These are phyloP conservation scores for Phylloscopus collybita DNA, from an alignment of 2,797 vertebrate genomes.

Conservation along the genomic window DNA sequence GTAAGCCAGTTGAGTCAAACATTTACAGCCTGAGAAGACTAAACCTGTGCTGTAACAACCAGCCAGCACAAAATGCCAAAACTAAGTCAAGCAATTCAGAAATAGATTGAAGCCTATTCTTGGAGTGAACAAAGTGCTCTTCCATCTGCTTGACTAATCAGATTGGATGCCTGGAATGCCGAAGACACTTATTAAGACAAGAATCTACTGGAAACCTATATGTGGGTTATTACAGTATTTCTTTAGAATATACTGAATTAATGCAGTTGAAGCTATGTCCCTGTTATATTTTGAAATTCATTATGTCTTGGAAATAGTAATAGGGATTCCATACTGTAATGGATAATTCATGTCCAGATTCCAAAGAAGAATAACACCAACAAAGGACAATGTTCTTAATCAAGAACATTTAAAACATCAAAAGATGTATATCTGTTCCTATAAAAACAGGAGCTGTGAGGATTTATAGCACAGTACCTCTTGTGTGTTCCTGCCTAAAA, in stretches of 20 bases:
- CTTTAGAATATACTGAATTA: not conserved
- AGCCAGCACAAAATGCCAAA: not conserved
- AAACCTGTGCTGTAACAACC: not conserved
- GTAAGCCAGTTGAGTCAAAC: not conserved
- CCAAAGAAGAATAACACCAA: not conserved
- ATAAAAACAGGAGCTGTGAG: not conserved
- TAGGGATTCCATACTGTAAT: not conserved
- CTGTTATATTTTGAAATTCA: not conserved
- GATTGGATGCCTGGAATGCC: not conserved
- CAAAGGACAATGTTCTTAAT: not conserved
- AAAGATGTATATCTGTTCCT: not conserved
- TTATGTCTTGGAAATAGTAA: not conserved
- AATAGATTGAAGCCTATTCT: not conserved
- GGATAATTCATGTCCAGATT: not conserved
- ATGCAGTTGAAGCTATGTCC: not conserved
- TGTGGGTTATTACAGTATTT: not conserved
- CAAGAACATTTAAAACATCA: not conserved
- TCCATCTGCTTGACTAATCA: not conserved
- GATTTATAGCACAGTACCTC: not conserved
- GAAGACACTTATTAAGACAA: not conserved
- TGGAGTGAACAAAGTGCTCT: not conserved
- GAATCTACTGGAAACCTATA: not conserved
- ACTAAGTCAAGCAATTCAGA: not conserved
- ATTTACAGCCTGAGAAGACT: not conserved
- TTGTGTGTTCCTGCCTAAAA: not conserved